Evolutionary conservation across 2,888 invertebrate genomes (phyloP).

Genomic region (Macrophya alboannulata): DNA sequence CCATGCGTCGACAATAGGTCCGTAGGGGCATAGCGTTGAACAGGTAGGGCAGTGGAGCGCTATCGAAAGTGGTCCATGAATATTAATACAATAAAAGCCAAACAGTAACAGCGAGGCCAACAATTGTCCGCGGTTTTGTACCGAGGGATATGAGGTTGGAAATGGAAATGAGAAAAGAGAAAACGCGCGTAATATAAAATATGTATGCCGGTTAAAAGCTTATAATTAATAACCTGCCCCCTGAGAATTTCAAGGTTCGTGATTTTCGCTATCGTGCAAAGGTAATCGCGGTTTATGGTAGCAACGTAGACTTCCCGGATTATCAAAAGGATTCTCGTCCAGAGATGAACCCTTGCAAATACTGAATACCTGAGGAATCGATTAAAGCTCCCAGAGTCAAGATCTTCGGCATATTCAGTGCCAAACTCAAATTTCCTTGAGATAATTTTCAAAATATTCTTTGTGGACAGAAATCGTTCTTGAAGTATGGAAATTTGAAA

Average conservation of each 20-base stretch:
- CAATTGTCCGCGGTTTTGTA: constrained; percentile 11
- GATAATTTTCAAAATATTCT: not conserved
- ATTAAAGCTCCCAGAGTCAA: constrained; percentile 7
- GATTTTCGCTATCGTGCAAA: not conserved
- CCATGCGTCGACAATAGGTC: constrained; percentile 15
- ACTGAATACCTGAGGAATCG: not conserved
- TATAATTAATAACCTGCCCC: constrained; percentile 36
- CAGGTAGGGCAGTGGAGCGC: constrained; percentile 32
- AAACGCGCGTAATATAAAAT: constrained; percentile 4
- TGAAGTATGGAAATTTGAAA: not conserved
- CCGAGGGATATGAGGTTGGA: not conserved
- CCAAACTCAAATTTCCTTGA: not conserved
- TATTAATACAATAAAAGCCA: constrained; percentile 44
- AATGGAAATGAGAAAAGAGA: constrained; percentile 38
- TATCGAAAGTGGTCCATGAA: constrained; percentile 47
- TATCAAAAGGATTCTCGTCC: constrained; percentile 16
- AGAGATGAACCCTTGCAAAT: not conserved
- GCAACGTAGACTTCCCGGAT: not conserved
- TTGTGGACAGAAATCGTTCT: not conserved
- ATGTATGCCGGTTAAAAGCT: constrained; percentile 44
- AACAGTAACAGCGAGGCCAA: constrained; percentile 26
- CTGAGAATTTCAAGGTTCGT: not conserved
- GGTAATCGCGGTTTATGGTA: not conserved
- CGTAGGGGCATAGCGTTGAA: not conserved
- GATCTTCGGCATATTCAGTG: not conserved